phyloP scores from a whole-genome alignment of 2,113 vertebrate species.

The Saimiri boliviensis region DNA sequence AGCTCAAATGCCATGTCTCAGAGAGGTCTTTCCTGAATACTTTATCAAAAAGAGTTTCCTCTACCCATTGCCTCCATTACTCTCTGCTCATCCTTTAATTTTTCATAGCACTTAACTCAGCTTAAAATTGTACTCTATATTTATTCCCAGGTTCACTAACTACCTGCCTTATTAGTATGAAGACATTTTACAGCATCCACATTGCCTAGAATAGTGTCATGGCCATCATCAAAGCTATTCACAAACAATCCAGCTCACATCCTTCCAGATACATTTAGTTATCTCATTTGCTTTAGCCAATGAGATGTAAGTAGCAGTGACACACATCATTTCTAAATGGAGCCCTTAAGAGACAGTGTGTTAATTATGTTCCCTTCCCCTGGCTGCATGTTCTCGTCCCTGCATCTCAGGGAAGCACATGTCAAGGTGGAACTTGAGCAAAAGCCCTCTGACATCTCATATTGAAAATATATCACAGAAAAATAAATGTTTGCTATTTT shows the following conservation, averaged over 20 bases:
- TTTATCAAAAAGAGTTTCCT: not conserved
- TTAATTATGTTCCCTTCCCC: not conserved
- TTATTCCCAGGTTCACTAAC: not conserved
- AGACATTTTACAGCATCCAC: not conserved
- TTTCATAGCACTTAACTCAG: not conserved
- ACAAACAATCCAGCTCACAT: not conserved
- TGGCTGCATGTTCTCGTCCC: not conserved
- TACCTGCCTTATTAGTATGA: not conserved
- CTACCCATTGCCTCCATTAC: no score
- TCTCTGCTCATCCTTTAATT: not conserved
- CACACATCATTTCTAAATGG: not conserved
- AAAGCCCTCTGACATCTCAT: not conserved
- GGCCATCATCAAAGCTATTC: not conserved
- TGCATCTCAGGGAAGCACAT: not conserved
- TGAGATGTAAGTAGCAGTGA: not conserved
- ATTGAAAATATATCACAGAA: not conserved
- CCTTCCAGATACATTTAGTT: not conserved
- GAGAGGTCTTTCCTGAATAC: not conserved
- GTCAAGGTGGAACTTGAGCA: not conserved
- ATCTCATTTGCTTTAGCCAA: not conserved
- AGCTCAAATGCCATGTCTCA: not conserved
- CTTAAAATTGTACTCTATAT: not conserved
- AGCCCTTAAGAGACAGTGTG: not conserved
- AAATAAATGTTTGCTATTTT: not conserved
- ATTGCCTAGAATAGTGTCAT: not conserved